phyloP scores from a whole-genome alignment of 2,797 vertebrate species.

The Notamacropus eugenii region DNA sequence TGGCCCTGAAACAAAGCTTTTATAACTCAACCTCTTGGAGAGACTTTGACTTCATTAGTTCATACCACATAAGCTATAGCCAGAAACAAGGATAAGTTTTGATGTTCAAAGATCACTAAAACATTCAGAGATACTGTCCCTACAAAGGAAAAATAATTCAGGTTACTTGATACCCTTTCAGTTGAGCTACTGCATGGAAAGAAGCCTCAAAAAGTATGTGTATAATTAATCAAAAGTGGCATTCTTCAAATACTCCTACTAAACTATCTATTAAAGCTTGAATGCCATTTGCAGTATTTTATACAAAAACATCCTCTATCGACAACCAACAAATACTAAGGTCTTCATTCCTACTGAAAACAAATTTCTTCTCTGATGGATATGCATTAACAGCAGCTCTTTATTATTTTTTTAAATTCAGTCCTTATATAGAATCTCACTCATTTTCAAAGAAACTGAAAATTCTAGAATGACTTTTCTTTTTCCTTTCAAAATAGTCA shows the following conservation, averaged over 20 bases:
- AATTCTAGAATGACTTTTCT: neutral
- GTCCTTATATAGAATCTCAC: neutral
- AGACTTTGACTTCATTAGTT: neutral
- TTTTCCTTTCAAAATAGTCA: neutral
- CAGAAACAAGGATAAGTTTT: neutral
- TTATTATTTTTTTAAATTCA: neutral
- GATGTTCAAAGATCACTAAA: neutral
- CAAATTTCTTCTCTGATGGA: neutral
- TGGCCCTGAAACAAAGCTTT: neutral
- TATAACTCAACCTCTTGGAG: neutral
- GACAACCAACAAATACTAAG: neutral
- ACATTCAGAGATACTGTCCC: neutral
- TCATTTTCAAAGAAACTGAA: neutral
- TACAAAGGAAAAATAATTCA: neutral
- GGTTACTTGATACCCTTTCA: neutral
- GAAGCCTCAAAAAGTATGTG: neutral
- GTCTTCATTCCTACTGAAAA: neutral
- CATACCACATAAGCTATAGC: neutral
- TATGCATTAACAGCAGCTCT: neutral
- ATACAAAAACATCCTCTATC: neutral
- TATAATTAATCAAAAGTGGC: neutral
- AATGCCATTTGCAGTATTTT: neutral
- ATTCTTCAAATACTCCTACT: neutral
- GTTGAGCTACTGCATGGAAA: neutral
- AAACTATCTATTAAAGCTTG: neutral